phyloP scores from a whole-genome alignment of 2,113 vertebrate species.

The Paralichthys olivaceus region DNA sequence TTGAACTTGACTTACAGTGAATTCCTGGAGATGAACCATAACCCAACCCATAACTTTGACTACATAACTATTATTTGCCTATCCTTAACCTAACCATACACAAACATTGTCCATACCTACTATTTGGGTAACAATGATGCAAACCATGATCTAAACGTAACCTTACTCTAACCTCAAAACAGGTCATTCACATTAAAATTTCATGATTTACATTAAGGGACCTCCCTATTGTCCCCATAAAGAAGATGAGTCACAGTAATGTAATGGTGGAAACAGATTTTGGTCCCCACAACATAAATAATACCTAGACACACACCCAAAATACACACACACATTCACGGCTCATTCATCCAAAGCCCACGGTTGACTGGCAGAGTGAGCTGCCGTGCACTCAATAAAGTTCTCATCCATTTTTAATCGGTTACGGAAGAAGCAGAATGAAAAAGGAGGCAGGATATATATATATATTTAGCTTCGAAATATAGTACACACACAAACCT shows the following conservation, averaged over 20 bases:
- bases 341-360: constrained; percentile 35
- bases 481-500: constrained; percentile 27
- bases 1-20: not conserved
- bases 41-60: too few relatives aligned
- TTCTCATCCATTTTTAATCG: constrained; percentile 75
- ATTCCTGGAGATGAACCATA: too few relatives aligned
- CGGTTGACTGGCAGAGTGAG: constrained; percentile 46
- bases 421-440: constrained; percentile 11
- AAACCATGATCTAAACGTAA: not conserved
- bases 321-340: not conserved
- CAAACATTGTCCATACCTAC: too few relatives aligned
- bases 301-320: not conserved
- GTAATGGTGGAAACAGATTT: too few relatives aligned
- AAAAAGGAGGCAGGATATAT: constrained; percentile 12
- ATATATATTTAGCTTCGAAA: constrained; percentile 36
- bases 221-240: not conserved
- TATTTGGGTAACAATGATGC: too few relatives aligned
- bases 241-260: not conserved
- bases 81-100: too few relatives aligned
- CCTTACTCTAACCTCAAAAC: not conserved
- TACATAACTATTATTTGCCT: too few relatives aligned
- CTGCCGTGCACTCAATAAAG: constrained; percentile 55
- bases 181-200: not conserved
- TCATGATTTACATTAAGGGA: not conserved
- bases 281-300: not conserved